Evolutionary conservation across 2,888 invertebrate genomes (phyloP), one percentile per base, ranked within the genome.

Genomic region (Pasiphila rectangulata): DNA sequence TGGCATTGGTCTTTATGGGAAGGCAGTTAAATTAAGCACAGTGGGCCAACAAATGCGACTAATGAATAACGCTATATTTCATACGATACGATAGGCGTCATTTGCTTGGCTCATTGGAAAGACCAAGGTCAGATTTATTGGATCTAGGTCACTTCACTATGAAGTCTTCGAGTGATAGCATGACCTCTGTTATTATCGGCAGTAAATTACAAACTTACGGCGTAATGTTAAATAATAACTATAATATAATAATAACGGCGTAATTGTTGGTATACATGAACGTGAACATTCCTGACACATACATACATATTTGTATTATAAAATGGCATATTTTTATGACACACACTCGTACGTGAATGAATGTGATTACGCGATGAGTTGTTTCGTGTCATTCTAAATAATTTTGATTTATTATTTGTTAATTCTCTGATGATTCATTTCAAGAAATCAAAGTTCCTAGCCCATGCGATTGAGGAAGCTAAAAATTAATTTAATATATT

Each of bases 91-190:
- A 78, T 78, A 80, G 72, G 70, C 67, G 66, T 64, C 73, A 69
- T 68, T 64, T 53, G 58, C 66, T 77, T 77, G 72, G 71, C 71
- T 71, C 56, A 63, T 59, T 54, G 68, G 71, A 72, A 75, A 75
- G 74, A 78, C 75, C 85, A 83, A 86, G 86, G 85, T 75, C 75
- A 70, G 53, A 56, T 61, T 67, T 86, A 75, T 64, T 85, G 54
- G 86, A 77, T 83, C 85, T 86, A 86, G 87, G 87, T 83, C 83
- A 82, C 17, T 5, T 32, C 32, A 32, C 58, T 63, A 53, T 69
- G 67, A 73, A 79, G 74, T 75, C 78, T 77, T 76, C 63, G 69
- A 80, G 84, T 78, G 86, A 87, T 85, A 85, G 84, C 80, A 73
- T 68, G 83, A 82, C 86, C 85, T 86, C 68, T 79, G 71, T 72